phyloP scores from a whole-genome alignment of 1,140 invertebrate genomes.

The Hetaerina americana region DNA sequence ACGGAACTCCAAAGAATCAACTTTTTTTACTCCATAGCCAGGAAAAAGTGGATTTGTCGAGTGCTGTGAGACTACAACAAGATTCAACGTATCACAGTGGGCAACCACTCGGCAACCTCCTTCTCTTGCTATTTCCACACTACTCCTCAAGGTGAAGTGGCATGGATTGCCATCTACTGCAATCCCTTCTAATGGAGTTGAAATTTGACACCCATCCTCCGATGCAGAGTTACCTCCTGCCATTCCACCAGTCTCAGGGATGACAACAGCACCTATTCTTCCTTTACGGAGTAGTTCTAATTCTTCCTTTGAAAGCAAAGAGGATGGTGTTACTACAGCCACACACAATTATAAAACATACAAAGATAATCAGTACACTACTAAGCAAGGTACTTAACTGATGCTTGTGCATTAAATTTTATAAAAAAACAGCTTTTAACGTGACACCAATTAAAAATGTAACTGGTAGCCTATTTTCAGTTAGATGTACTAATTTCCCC shows the following conservation, averaged over 20 bases:
- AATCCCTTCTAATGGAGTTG: neutral
- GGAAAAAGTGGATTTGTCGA: constrained; percentile 53
- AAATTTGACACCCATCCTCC: neutral
- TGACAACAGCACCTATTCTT: neutral
- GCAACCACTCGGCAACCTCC: constrained; percentile 66
- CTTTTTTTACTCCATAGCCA: constrained; percentile 63
- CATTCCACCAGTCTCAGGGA: too few relatives aligned
- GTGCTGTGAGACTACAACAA: constrained; percentile 56
- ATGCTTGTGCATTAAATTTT: too few relatives aligned
- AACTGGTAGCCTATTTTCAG: too few relatives aligned
- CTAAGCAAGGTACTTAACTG: too few relatives aligned
- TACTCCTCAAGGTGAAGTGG: constrained; percentile 41
- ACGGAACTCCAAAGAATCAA: constrained; percentile 48
- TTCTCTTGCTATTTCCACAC: constrained; percentile 47
- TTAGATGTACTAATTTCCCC: too few relatives aligned
- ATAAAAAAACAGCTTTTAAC: too few relatives aligned
- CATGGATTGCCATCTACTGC: neutral
- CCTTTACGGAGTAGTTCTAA: neutral
- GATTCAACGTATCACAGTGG: constrained; percentile 42
- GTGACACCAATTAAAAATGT: too few relatives aligned
- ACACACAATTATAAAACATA: too few relatives aligned
- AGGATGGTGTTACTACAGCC: too few relatives aligned
- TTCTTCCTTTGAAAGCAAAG: neutral
- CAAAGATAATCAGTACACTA: too few relatives aligned
- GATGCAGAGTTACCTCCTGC: neutral